Evolutionary conservation across 2,113 vertebrate genomes (phyloP), one percentile per base, ranked within the genome.

Genomic region (Plotosus lineatus): DNA sequence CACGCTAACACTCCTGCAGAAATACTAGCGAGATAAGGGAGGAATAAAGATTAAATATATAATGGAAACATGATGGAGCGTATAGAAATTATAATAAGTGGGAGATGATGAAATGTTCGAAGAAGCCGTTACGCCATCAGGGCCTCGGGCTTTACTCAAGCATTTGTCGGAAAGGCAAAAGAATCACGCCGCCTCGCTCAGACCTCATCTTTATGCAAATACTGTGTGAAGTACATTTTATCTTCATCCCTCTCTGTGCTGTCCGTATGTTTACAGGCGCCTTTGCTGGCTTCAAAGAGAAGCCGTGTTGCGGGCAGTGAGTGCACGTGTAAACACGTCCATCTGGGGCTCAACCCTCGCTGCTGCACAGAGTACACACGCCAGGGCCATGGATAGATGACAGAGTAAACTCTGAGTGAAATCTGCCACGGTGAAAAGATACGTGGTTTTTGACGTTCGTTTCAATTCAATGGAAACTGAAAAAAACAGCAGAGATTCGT

Each of bases 201-300:
- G 21, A 38, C 28, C 90, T 91, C 86, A 92, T 92, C 90, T 91
- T 91, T 86, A 92, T 92, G 89, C 89, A 91, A 92, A 92, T 90
- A 77, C 61, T 69, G 87, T 91, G 89, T 83, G 90, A 50, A 90
- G 90, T 89, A 89, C 79, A 90, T 91, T 93, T 92, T 86, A 92
- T 90, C 89, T 86, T 85, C 73, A 71, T 87, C 88, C 86, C 88
- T 90, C 88, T 86, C 88, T 87, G 89, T 75, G 26, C 87, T 84
- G 89, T 82, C 90, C 91, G 91, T 91, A 91, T 92, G 91, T 82
- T 89, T 84, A 85, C 76, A 9, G 85, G 86, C 88, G 90, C 86
- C 53, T 84, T 84, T 79, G 82, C 87, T 87, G 90, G 87, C 88
- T 90, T 91, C 85, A 88, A 86, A 77, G 85, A 33, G 58, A 90